Evolutionary conservation across 2,113 vertebrate species (phyloP), one percentile per base, ranked within the genome.

Genomic region (Carlito syrichta): DNA sequence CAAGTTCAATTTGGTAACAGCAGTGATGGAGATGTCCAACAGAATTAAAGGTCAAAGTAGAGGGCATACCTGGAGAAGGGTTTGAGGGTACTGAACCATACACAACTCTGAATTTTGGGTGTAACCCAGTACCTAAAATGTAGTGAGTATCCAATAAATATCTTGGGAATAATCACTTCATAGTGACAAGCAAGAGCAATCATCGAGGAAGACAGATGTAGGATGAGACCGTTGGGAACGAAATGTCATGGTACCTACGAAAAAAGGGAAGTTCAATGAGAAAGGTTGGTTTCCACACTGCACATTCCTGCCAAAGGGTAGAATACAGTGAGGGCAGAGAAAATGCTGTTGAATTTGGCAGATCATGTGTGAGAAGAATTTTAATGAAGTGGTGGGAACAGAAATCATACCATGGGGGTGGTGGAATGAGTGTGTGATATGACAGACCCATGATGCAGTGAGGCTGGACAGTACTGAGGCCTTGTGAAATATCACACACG

Each of bases 401-500:
- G 48, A 50, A 58, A 32, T 43, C 11, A 13, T 6, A 6, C 30
- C 13, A 1, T 43, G 12, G 45, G 63, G 45, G 17, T 43, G 3
- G 1, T 1, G 16, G 12, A 30, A 45, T 6, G 10, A 56, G 22
- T 27, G 20, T 48, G 25, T 13, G 11, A 35, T 3, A 4, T 1
- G 11, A 40, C 9, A 79, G 9, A 2, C 13, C 48, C 4, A 2
- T 7, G 48, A 23, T 30, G 22, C n/a, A 14, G 30, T 4, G 17
- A 2, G 14, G 20, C 43, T 8, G 2, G 52, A 19, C 1, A 5
- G 13, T 5, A 5, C 38, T 0, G 11, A 54, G 19, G 27, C 56
- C 58, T 82, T 43, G 35, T 4, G 30, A 74, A 54, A 20, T 3
- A 45, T 25, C 38, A 12, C 17, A 38, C 58, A 14, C 13, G 10